phyloP scores from a whole-genome alignment of 2,888 invertebrate genomes.

The Microdon myrmicae region DNA sequence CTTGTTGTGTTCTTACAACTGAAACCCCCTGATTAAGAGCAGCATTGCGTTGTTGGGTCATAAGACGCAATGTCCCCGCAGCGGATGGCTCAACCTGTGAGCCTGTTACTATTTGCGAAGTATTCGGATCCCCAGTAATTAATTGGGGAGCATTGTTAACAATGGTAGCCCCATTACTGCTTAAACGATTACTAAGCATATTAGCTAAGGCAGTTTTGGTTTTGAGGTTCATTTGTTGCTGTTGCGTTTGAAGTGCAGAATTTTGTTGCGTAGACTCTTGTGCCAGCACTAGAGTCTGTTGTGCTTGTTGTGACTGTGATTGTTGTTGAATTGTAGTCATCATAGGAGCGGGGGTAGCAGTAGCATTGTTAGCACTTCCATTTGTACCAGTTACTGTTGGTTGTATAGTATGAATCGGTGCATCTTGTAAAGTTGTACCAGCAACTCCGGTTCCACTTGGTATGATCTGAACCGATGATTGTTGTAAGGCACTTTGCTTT shows the following conservation, averaged over 20 bases:
- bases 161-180: slow-evolving; percentile 67
- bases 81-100: slow-evolving; percentile 71
- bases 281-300: slow-evolving; percentile 40
- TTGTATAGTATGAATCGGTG: slow-evolving; percentile 43
- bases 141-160: slow-evolving; percentile 52
- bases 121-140: slow-evolving; percentile 57
- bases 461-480: slow-evolving; percentile 62
- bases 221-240: slow-evolving; percentile 77
- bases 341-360: slow-evolving; percentile 53
- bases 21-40: slow-evolving; percentile 67
- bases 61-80: slow-evolving; percentile 78
- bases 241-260: slow-evolving; percentile 71
- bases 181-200: slow-evolving; percentile 86
- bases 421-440: slow-evolving; percentile 55
- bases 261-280: slow-evolving; percentile 57
- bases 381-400: slow-evolving; percentile 46
- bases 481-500: slow-evolving; percentile 55
- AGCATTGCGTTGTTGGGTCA: slow-evolving; percentile 85
- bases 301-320: slow-evolving; percentile 64
- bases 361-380: slow-evolving; percentile 59
- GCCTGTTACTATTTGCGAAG: slow-evolving; percentile 60
- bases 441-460: slow-evolving; percentile 57
- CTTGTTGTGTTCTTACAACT: slow-evolving; percentile 61
- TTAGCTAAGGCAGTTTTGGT: slow-evolving; percentile 96
- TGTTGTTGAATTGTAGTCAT: slow-evolving; percentile 62